Percentiles rank a stretch among this genome's conserved stretches.
These are phyloP conservation scores for Maylandia zebra DNA, from an alignment of 2,113 vertebrate genomes.

Conservation along the genomic window DNA sequence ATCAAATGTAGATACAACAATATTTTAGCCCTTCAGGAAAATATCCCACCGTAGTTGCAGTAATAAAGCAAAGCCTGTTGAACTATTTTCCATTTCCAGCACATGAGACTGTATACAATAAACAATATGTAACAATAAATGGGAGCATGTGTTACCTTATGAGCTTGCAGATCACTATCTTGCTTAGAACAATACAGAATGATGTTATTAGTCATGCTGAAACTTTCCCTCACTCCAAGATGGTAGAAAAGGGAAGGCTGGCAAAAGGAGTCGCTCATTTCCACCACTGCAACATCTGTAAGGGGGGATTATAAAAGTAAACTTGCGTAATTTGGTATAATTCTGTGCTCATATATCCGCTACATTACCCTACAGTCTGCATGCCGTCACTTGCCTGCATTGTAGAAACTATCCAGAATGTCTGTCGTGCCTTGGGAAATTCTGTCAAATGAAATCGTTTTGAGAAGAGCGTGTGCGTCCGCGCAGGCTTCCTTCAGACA, in stretches of 20 bases:
- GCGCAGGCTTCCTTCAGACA: constrained; percentile 78
- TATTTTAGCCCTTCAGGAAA: not conserved
- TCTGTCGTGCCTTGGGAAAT: constrained; percentile 71
- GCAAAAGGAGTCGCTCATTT: constrained; percentile 80
- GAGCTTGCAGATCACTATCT: constrained; percentile 73
- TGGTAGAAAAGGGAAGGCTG: constrained; percentile 90
- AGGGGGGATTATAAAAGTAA: not conserved
- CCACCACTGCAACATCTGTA: constrained; percentile 87
- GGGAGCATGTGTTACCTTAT: constrained; percentile 67
- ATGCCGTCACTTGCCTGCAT: constrained; percentile 77
- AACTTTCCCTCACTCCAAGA: constrained; percentile 85
- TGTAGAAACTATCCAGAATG: constrained; percentile 81
- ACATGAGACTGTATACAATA: not conserved
- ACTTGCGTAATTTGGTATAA: not conserved
- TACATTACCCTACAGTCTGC: not conserved
- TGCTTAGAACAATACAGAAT: constrained; percentile 80
- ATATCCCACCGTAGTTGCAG: not conserved
- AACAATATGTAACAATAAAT: not conserved
- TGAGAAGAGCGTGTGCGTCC: constrained; percentile 62
- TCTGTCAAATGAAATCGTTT: constrained; percentile 67
- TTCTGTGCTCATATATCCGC: not conserved
- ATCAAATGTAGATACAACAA: not conserved
- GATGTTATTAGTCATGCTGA: constrained; percentile 88
- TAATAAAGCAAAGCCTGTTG: not conserved
- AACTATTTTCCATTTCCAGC: not conserved